phyloP scores from a whole-genome alignment of 2,113 vertebrate species.

The Ondatra zibethicus region DNA sequence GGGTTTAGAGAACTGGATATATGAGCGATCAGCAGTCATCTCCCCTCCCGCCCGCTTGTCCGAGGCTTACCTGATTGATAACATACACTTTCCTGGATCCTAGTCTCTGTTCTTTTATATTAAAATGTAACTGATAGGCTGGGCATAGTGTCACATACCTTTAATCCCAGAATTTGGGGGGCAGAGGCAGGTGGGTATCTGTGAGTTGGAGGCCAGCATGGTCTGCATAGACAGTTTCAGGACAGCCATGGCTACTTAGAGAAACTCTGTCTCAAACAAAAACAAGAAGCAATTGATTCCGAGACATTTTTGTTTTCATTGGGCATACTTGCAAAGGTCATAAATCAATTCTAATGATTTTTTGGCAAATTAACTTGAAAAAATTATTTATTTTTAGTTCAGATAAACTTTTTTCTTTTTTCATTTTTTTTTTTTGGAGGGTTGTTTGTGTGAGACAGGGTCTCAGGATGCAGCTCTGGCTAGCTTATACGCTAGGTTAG shows the following conservation, averaged over 20 bases:
- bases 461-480: not conserved
- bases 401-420: not conserved
- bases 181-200: not conserved
- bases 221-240: not conserved
- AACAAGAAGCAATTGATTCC: not conserved
- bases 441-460: not conserved
- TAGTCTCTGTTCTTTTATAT: not conserved
- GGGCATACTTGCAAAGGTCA: not conserved
- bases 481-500: not conserved
- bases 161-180: not conserved
- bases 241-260: not conserved
- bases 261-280: not conserved
- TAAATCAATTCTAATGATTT: not conserved
- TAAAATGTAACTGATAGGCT: not conserved
- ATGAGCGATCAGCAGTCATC: not conserved
- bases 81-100: not conserved
- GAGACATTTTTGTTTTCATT: not conserved
- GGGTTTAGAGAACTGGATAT: slow-evolving; percentile 1
- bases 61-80: not conserved
- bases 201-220: not conserved
- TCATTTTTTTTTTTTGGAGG: not conserved
- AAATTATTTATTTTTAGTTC: not conserved
- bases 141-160: not conserved
- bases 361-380: not conserved
- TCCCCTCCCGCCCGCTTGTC: not conserved